Base-by-base conservation (phyloP, 2,888 invertebrate genomes). In the Brenthis ino region DNA sequence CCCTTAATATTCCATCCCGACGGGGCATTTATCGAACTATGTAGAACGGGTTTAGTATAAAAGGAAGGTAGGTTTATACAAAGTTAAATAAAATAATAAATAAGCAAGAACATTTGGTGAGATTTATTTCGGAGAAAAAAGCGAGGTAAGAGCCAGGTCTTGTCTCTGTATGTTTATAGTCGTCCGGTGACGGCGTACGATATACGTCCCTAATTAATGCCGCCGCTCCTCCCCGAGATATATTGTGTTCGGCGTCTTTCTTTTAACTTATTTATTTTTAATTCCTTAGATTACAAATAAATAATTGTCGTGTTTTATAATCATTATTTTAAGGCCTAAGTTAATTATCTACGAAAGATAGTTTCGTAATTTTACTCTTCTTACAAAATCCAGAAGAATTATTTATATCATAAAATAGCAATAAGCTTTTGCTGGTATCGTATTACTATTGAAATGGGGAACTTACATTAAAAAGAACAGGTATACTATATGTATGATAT, bases 111-210 rank as follows among this genome's bases (percentile, higher is more conserved):
- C 87, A 87, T 89, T 88, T 85, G 82, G 84, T 86, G 86, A 91
- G 93, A 93, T 92, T 92, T 93, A 92, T 93, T 90, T 89, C 85
- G 83, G 85, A 85, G 89, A 88, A 92, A 90, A 87, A 90, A 85
- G 81, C 80, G 81, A 83, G 82, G 83, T 83, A 82, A 89, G 85
- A 89, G 89, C 85, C 82, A 81, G 86, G 86, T 82, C 87, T 82
- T 89, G 90, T 91, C 87, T 81, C 82, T 80, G 86, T 83, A 80
- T 85, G 86, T 90, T 91, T 91, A 91, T 89, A 81, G 88, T 80
- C 84, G 81, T 78, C 80, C 85, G 85, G 82, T 83, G 84, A 84
- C 85, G 80, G 77, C 81, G 80, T 84, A 85, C 87, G 86, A 88
- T 85, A 88, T 86, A 85, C 80, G 83, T 76, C 79, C 82, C 86